Base-by-base conservation (phyloP, 2,888 invertebrate genomes). In the Cataglyphis albicans region DNA sequence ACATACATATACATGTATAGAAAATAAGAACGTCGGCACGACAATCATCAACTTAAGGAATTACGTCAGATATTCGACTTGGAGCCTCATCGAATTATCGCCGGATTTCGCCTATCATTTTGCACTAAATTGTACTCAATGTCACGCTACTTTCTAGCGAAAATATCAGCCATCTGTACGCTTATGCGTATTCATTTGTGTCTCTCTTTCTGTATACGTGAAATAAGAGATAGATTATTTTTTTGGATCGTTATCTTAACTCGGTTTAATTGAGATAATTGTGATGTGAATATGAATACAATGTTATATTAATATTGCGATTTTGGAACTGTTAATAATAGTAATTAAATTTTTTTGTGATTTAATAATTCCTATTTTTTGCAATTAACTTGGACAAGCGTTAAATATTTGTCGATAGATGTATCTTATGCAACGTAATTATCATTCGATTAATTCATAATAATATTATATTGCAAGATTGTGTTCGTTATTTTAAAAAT, bases 41-140 rank as follows among this genome's bases (percentile, higher is more conserved):
- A 75, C 75, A 73, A 80, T 75, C 87, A 64, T 29, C 73, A 85
- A 84, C 85, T 89, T 90, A 88, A 89, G 88, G 86, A 86, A 87
- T 88, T 85, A 84, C 84, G 83, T 84, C 80, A 86, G 59, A 86
- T 81, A 82, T 72, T 76, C 81, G 80, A 41, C 84, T 85, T 81
- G 55, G 55, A 73, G 74, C 48, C 87, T 85, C 68, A 67, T 86
- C 81, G 85, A 87, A 88, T 89, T 85, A 87, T 76, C 83, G 74
- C 68, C 25, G 63, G 15, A 70, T 81, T 80, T 65, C 74, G 63
- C 68, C 48, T 61, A 52, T 41, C 32, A 35, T 68, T 76, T 76
- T 57, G 57, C 80, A 48, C 32, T 55, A 74, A 70, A 68, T 38
- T 78, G 38, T 55, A 38, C 57, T 41, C 73, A 52, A 74, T 80